Percentiles rank a stretch among this genome's conserved stretches.
phyloP scores from a whole-genome alignment of 2,797 vertebrate species.

The Alectoris magna region DNA sequence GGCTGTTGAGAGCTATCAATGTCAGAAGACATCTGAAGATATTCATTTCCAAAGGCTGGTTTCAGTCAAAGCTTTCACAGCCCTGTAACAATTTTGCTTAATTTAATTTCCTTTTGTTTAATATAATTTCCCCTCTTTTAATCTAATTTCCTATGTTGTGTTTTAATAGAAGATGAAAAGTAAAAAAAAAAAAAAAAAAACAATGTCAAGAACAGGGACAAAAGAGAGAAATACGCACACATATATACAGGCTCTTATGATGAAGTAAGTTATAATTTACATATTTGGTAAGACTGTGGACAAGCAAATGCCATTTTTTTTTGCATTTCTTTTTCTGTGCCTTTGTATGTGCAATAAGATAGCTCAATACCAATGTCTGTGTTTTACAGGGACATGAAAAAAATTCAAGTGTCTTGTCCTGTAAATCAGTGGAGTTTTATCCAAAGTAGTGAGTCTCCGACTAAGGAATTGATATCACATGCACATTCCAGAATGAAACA shows the following conservation, averaged over 20 bases:
- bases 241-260: background rate
- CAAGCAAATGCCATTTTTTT: background rate
- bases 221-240: slow-evolving; percentile 10
- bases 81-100: slow-evolving; percentile 61
- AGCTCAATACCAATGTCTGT: background rate
- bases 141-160: slow-evolving; percentile 70
- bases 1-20: background rate
- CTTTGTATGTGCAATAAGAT: background rate
- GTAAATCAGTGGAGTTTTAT: background rate
- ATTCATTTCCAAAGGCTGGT: slow-evolving; percentile 56
- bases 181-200: slow-evolving; percentile 43
- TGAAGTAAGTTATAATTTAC: background rate
- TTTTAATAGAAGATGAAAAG: slow-evolving; percentile 63
- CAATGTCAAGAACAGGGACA: background rate
- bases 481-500: background rate
- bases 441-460: background rate
- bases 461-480: background rate
- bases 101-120: slow-evolving; percentile 74
- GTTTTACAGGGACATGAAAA: background rate
- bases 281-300: background rate
- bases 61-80: slow-evolving; percentile 68
- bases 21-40: slow-evolving; percentile 15
- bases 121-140: slow-evolving; percentile 57
- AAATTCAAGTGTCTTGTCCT: background rate
- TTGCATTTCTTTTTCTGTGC: background rate